Conservation (phyloP, 2,888 invertebrate genomes). For the Lasioglossum malachurum region DNA sequence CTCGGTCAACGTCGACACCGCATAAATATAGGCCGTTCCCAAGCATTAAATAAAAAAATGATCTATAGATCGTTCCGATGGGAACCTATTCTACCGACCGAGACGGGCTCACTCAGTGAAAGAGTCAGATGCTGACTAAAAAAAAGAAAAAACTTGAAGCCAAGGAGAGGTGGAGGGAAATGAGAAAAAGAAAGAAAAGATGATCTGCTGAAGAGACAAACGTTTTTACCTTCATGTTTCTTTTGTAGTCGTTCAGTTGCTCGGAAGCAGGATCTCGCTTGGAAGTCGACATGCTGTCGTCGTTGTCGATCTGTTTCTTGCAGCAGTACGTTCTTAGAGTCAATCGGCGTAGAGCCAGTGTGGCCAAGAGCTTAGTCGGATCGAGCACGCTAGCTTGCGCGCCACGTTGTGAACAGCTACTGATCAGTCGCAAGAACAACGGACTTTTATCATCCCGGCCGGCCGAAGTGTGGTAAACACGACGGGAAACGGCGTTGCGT, state of each 20-base stretch:
- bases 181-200: not conserved
- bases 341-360: slow-evolving; percentile 17
- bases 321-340: slow-evolving; percentile 35
- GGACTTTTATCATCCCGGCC: slow-evolving; percentile 73
- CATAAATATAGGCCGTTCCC: not conserved
- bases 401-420: slow-evolving; percentile 55
- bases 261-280: slow-evolving; percentile 88
- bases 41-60: not conserved
- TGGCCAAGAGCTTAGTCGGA: not conserved
- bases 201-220: slow-evolving; percentile 57
- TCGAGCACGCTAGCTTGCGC: not conserved
- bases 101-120: not conserved
- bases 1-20: not conserved
- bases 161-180: no score
- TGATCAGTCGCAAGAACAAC: slow-evolving; percentile 59
- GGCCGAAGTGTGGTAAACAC: slow-evolving; percentile 14
- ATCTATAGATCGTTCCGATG: not conserved
- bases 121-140: no score
- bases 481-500: slow-evolving; percentile 12
- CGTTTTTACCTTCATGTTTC: slow-evolving; percentile 86
- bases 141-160: not conserved
- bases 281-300: slow-evolving; percentile 81
- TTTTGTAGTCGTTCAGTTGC: slow-evolving; percentile 88
- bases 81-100: not conserved
- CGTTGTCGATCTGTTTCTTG: not conserved